Evolutionary conservation across 2,113 vertebrate genomes (phyloP), one percentile per base, ranked within the genome.

Genomic region (Chionomys nivalis): DNA sequence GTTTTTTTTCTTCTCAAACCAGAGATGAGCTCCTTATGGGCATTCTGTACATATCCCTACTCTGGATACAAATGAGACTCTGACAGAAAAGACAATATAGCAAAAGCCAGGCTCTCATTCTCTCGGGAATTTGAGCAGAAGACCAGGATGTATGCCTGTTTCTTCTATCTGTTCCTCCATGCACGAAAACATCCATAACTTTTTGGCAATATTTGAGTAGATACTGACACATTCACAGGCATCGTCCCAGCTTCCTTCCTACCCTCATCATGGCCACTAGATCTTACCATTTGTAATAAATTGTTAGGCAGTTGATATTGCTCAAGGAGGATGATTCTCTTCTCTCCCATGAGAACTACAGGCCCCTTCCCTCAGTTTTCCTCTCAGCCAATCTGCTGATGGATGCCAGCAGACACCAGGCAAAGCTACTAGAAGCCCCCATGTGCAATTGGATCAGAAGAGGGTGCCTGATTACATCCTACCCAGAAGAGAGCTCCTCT

Each of bases 401-500:
- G 87, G 78, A 73, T 79, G 28, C 82, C 93, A 68, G 92, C 0
- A 85, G 83, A 79, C 28, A 75, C 2, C 75, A 81, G 75, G 78
- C 58, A n/a, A 93, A 91, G 70, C 26, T n/a, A 52, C 65, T 76
- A 11, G 90, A 94, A 95, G 39, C 39, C n/a, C 44, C 65, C 21
- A 58, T 5, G 68, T 76, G 85, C 93, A 78, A 39, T 89, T 82
- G 96, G 94, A 90, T 91, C 88, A 92, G 65, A 91, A 97, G 85
- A 97, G 96, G 63, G 75, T 28, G 77, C 92, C 93, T 96, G 88
- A 97, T 97, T 97, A 88, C 95, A 94, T 93, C 94, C 81, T 68
- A 44, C 66, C 49, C 91, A 93, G 86, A 96, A 92, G 77, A 97
- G 96, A 89, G 92, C 88, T 94, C 85, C 91, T 95, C 92, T 87